Conservation (phyloP, 2,113 vertebrate species). For the Anser brachyrhynchus region DNA sequence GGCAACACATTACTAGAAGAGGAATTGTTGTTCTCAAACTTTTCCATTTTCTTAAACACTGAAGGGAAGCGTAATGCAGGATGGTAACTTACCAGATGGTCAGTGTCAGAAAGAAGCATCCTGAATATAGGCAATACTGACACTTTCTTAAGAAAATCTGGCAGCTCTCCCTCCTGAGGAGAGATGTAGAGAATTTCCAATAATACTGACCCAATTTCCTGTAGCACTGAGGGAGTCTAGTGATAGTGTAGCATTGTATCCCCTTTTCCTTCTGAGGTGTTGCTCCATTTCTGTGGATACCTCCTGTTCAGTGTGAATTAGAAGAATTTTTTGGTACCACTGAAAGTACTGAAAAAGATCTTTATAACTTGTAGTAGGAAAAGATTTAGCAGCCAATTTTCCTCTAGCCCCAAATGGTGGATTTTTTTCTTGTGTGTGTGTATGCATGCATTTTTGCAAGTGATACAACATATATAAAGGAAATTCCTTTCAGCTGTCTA, state of each 20-base stretch:
- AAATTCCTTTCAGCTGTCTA: background rate
- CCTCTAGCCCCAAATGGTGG: background rate
- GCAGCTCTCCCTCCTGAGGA: conserved; percentile 33
- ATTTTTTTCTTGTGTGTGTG: background rate
- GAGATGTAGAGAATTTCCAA: conserved; percentile 55
- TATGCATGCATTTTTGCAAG: background rate
- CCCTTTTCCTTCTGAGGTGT: conserved; percentile 5
- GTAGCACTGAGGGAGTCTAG: background rate
- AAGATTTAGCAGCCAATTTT: background rate
- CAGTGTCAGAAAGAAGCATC: conserved; percentile 57
- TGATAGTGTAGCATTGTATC: background rate
- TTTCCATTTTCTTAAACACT: background rate
- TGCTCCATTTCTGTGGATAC: background rate
- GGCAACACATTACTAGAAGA: conserved; percentile 24
- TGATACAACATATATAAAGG: background rate
- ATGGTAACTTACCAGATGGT: conserved; percentile 63
- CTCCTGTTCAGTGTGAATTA: conserved; percentile 32
- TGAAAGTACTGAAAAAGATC: background rate
- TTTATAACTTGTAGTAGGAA: background rate
- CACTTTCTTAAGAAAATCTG: conserved; percentile 49
- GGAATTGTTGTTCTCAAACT: background rate
- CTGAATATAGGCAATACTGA: conserved; percentile 48
- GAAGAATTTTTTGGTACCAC: conserved; percentile 13
- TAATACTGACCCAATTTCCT: conserved; percentile 66
- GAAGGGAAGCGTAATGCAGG: background rate